Evolutionary conservation across 2,797 vertebrate genomes (phyloP).

Genomic region (Allobates femoralis): DNA sequence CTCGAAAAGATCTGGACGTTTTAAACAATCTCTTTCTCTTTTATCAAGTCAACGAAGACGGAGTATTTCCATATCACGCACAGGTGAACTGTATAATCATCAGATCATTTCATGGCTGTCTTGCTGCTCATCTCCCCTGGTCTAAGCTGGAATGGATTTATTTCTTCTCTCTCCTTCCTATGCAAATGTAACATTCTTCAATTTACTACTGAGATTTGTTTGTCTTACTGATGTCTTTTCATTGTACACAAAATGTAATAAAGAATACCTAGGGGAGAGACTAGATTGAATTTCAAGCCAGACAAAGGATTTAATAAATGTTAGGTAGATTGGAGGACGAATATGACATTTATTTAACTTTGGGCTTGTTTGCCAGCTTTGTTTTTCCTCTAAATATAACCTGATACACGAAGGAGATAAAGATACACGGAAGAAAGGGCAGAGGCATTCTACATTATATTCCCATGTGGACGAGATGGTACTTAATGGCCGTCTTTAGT

Average conservation of each 20-base stretch:
- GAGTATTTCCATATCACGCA: slow-evolving; percentile 26
- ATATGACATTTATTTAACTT: slow-evolving; percentile 57
- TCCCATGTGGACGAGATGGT: neutral
- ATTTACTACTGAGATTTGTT: slow-evolving; percentile 51
- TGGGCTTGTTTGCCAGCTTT: slow-evolving; percentile 40
- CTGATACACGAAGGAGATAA: slow-evolving; percentile 25
- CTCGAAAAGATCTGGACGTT: neutral
- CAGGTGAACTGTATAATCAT: slow-evolving; percentile 50
- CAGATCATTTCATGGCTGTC: slow-evolving; percentile 38
- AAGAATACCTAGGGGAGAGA: neutral
- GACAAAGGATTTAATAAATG: slow-evolving; percentile 31
- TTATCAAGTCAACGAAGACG: slow-evolving; percentile 10
- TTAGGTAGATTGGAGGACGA: slow-evolving; percentile 30
- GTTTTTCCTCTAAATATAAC: slow-evolving; percentile 40
- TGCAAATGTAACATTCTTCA: slow-evolving; percentile 48
- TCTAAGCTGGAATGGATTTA: slow-evolving; percentile 26
- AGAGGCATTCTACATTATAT: neutral
- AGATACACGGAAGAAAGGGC: neutral
- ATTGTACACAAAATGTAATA: slow-evolving; percentile 32
- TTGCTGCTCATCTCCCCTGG: slow-evolving; percentile 16
- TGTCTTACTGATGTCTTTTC: slow-evolving; percentile 40
- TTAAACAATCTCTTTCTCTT: neutral
- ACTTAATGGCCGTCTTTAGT: neutral
- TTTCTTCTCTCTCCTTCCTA: slow-evolving; percentile 34
- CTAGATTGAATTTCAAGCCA: neutral